Percentiles rank a stretch among this genome's conserved stretches.
These are phyloP conservation scores for Micropoecilia bifurca DNA, from an alignment of 2,797 vertebrate species.

Conservation along the genomic window DNA sequence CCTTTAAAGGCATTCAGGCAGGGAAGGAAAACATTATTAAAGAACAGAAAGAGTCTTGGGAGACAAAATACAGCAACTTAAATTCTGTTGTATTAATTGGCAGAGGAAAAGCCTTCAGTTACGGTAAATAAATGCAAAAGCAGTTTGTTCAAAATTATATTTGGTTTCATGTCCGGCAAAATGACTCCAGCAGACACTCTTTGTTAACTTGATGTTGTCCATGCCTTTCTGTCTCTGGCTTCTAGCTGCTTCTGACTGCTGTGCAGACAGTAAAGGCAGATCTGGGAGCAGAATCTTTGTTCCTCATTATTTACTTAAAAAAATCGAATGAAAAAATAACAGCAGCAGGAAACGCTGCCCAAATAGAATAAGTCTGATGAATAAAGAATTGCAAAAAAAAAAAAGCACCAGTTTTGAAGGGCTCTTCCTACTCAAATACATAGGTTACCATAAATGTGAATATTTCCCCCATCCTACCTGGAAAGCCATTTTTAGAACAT, in stretches of 20 bases:
- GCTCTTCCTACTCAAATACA: neutral
- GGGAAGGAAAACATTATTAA: neutral
- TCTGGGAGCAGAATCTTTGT: neutral
- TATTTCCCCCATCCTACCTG: slow-evolving; percentile 78
- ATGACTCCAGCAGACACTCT: slow-evolving; percentile 53
- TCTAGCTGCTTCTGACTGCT: slow-evolving; percentile 28
- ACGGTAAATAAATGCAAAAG: slow-evolving; percentile 17
- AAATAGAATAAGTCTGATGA: neutral
- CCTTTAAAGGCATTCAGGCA: neutral
- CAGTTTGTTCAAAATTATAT: slow-evolving; percentile 32
- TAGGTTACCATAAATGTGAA: neutral
- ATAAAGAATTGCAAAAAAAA: neutral
- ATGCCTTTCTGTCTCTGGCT: slow-evolving; percentile 45
- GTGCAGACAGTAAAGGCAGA: slow-evolving; percentile 8
- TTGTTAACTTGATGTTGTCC: slow-evolving; percentile 66
- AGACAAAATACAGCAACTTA: neutral
- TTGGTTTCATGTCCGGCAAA: slow-evolving; percentile 36
- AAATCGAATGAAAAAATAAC: neutral
- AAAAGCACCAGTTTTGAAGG: neutral
- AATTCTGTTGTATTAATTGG: neutral
- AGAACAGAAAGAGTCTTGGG: neutral
- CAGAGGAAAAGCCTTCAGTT: slow-evolving; percentile 7
- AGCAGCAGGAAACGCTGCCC: neutral
- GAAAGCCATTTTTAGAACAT: slow-evolving; percentile 93
- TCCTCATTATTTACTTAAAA: neutral